phyloP scores from a whole-genome alignment of 1,140 invertebrate species.

The Heliconius himera region DNA sequence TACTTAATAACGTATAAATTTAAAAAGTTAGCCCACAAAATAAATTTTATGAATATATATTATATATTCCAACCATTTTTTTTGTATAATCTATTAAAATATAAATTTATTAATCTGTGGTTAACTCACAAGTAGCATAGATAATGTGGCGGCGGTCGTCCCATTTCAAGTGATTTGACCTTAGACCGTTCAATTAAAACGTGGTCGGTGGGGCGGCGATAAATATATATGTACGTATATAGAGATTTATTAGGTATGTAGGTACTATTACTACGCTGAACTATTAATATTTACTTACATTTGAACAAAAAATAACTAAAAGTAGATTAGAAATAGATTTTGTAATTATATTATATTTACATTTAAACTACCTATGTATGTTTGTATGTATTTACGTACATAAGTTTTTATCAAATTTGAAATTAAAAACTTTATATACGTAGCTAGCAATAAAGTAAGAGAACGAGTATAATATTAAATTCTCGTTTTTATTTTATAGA shows the following conservation, averaged over 20 bases:
- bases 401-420: too few species aligned
- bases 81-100: background rate
- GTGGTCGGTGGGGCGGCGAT: slow-evolving; percentile 41
- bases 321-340: too few species aligned
- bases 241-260: background rate
- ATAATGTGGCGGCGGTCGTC: slow-evolving; percentile 42
- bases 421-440: too few species aligned
- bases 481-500: background rate
- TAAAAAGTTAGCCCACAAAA: too few species aligned
- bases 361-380: too few species aligned
- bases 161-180: slow-evolving; percentile 77
- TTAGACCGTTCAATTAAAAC: slow-evolving; percentile 76
- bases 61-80: background rate
- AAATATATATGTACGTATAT: slow-evolving; percentile 23
- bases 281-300: background rate
- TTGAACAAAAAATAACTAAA: background rate
- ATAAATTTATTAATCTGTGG: slow-evolving; percentile 38
- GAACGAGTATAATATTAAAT: background rate
- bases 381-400: too few species aligned
- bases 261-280: background rate
- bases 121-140: slow-evolving; percentile 33
- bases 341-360: too few species aligned
- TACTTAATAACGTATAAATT: too few species aligned
- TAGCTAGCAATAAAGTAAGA: background rate
- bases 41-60: background rate